Percentiles rank a stretch among this genome's conserved stretches.
phyloP scores from a whole-genome alignment of 2,888 invertebrate species.

The Pollenia amentaria region DNA sequence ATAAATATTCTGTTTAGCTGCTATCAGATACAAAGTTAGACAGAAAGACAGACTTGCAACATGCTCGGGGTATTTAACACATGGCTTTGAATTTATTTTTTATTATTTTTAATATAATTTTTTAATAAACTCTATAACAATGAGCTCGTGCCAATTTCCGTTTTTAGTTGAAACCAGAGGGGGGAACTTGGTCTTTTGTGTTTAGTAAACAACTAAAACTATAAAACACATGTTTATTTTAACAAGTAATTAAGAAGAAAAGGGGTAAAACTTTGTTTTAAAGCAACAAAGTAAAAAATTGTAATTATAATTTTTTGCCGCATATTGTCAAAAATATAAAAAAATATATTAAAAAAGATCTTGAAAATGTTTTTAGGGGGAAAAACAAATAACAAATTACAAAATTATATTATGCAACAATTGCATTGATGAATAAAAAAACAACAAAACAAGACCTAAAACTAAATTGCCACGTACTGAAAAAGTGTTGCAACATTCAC shows the following conservation, averaged over 20 bases:
- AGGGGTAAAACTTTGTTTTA: neutral
- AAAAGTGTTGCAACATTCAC: conserved; percentile 37
- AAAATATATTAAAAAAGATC: conserved; percentile 16
- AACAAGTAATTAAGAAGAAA: neutral
- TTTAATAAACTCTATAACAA: conserved; percentile 38
- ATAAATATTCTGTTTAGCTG: conserved; percentile 51
- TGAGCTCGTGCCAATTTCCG: conserved; percentile 72
- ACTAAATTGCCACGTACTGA: conserved; percentile 46
- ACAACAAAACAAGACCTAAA: conserved; percentile 33
- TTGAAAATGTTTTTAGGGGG: neutral
- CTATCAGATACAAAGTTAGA: conserved; percentile 39
- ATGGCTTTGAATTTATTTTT: conserved; percentile 27
- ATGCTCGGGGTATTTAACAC: conserved; percentile 31
- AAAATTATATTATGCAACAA: conserved; percentile 61
- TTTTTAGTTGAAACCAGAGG: conserved; percentile 25
- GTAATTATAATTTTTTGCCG: conserved; percentile 22
- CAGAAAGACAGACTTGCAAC: neutral
- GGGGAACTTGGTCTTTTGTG: neutral
- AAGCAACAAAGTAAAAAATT: neutral
- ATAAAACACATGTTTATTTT: conserved; percentile 38
- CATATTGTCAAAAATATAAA: conserved; percentile 16
- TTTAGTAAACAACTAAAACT: neutral
- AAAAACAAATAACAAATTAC: conserved; percentile 36
- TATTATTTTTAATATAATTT: conserved; percentile 36
- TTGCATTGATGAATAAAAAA: conserved; percentile 45